Evolutionary conservation across 2,113 vertebrate species (phyloP).

Genomic region (Notechis scutatus): DNA sequence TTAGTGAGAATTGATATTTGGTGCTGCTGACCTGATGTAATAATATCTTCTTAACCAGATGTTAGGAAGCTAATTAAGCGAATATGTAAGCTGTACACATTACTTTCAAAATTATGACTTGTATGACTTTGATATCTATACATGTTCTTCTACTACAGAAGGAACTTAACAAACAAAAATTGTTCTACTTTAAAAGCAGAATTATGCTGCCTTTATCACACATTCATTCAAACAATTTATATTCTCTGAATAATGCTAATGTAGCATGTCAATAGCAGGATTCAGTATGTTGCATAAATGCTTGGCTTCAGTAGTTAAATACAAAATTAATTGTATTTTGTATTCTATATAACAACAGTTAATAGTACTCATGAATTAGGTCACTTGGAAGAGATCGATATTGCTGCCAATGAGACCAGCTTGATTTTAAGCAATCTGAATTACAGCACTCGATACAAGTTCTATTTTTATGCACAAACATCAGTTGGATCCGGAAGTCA

Average conservation of each 20-base stretch:
- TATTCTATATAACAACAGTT: constrained; percentile 70
- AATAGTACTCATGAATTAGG: constrained; percentile 92
- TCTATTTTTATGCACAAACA: constrained; percentile 91
- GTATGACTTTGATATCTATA: background rate
- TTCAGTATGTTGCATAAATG: background rate
- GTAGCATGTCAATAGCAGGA: background rate
- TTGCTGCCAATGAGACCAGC: constrained; percentile 88
- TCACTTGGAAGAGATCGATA: constrained; percentile 81
- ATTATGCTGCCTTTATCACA: background rate
- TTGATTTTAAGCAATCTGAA: constrained; percentile 88
- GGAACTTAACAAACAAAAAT: background rate
- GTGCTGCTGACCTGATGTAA: background rate
- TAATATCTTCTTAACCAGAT: background rate
- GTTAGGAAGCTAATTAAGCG: background rate
- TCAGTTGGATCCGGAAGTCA: constrained; percentile 80
- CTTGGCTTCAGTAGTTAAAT: background rate
- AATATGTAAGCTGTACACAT: background rate
- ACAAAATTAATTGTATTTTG: background rate
- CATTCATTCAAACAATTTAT: background rate
- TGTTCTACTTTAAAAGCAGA: background rate
- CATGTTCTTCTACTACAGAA: background rate
- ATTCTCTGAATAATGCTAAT: background rate
- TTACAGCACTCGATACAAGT: constrained; percentile 95
- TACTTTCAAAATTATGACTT: background rate
- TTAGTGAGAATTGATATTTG: background rate